Percentiles rank a stretch among this genome's conserved stretches.
phyloP scores from a whole-genome alignment of 64 coral and sea anemone species.

The Trachythela sp. region DNA sequence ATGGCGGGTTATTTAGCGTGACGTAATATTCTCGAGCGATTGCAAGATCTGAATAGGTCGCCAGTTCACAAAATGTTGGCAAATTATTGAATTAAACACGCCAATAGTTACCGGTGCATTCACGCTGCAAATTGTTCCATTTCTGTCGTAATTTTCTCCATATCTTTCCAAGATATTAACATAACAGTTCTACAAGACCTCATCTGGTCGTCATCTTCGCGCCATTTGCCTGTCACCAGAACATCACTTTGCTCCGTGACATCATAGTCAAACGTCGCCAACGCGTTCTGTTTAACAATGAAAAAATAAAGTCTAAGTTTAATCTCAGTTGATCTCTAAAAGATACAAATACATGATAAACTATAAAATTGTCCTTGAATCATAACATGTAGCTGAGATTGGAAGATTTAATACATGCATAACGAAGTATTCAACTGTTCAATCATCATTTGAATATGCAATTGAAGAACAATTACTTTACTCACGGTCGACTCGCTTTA shows the following conservation, averaged over 20 bases:
- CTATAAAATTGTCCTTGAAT: too few relatives aligned
- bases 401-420: too few relatives aligned
- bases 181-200: background rate
- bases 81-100: background rate
- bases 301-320: background rate
- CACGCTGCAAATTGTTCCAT: background rate
- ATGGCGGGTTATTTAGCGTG: too few relatives aligned
- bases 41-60: too few relatives aligned
- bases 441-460: too few relatives aligned
- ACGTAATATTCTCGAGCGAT: too few relatives aligned
- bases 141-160: background rate
- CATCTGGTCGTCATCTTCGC: background rate
- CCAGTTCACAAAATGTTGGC: too few relatives aligned
- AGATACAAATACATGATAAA: too few relatives aligned
- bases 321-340: background rate
- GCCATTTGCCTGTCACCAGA: background rate
- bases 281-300: background rate
- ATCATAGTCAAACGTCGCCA: background rate
- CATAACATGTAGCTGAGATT: too few relatives aligned
- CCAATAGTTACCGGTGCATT: background rate
- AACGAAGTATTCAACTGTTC: too few relatives aligned
- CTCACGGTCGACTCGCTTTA: too few relatives aligned
- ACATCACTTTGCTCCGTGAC: background rate
- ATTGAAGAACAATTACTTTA: too few relatives aligned
- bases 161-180: conserved; percentile 7